Evolutionary conservation across 64 coral and sea anemone genomes (phyloP).

Genomic region (Astreopora myriophthalma): DNA sequence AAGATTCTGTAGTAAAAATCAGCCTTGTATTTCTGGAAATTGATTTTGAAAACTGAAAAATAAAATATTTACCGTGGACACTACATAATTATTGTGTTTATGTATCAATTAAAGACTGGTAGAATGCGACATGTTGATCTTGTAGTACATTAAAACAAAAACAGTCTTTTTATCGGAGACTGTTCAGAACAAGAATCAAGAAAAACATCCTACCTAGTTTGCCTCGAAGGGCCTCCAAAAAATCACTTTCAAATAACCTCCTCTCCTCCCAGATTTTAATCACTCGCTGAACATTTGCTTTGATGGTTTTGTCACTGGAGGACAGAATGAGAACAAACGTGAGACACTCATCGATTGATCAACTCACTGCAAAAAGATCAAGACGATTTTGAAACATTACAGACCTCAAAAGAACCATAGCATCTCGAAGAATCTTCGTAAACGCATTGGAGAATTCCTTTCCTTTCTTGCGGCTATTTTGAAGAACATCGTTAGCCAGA

Average conservation of each 20-base stretch:
- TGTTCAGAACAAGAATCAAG: neutral
- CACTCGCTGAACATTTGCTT: slow-evolving; percentile 76
- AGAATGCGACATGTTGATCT: neutral
- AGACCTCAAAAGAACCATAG: slow-evolving; percentile 79
- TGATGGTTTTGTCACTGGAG: slow-evolving; percentile 83
- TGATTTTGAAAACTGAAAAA: no score
- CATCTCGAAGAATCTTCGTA: slow-evolving; percentile 83
- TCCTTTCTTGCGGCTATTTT: slow-evolving; percentile 98
- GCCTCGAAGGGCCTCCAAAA: slow-evolving; percentile 69
- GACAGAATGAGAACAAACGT: neutral
- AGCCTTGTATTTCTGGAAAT: no score
- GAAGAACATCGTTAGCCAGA: slow-evolving; percentile 94
- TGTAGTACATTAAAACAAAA: neutral
- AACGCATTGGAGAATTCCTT: slow-evolving; percentile 89
- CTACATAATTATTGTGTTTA: no score
- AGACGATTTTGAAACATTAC: neutral
- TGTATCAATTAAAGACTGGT: no score
- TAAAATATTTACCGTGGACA: no score
- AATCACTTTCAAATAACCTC: slow-evolving; percentile 90
- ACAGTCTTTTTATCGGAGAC: neutral
- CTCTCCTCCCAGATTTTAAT: slow-evolving; percentile 98
- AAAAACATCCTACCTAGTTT: slow-evolving; percentile 66
- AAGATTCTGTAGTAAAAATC: no score
- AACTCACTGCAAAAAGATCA: neutral
- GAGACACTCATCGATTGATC: neutral